Evolutionary conservation across 2,797 vertebrate species (phyloP).

Genomic region (Alauda arvensis): DNA sequence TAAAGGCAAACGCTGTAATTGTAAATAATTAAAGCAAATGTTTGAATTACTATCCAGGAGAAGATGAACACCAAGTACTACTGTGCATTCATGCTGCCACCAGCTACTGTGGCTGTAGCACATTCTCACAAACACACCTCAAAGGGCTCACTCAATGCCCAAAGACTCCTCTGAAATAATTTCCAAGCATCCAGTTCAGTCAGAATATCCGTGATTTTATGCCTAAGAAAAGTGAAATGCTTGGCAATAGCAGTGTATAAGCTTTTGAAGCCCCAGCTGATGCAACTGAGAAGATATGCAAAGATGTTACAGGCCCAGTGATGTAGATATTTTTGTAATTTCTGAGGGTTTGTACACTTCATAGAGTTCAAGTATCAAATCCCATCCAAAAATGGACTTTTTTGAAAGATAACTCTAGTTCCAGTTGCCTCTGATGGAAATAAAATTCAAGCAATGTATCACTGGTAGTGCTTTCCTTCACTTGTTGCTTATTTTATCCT

Average conservation of each 20-base stretch:
- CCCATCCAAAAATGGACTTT: fast-evolving
- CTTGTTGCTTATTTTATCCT: background rate
- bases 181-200: background rate
- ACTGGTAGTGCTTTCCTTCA: background rate
- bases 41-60: background rate
- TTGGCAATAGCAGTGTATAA: background rate
- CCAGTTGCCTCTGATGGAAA: background rate
- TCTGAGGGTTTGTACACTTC: background rate
- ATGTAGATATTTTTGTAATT: background rate
- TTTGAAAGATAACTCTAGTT: background rate
- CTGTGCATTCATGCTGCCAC: fast-evolving
- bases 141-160: background rate
- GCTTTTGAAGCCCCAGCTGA: background rate
- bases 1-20: background rate
- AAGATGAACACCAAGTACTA: background rate
- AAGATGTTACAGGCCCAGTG: background rate
- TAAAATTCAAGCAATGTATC: background rate
- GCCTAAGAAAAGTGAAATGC: background rate
- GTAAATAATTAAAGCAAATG: background rate
- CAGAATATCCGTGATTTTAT: background rate
- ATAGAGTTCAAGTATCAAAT: background rate
- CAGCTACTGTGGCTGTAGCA: background rate
- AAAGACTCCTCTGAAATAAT: background rate
- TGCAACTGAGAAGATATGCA: background rate
- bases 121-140: background rate